Conservation (phyloP, 2,797 vertebrate genomes). For the Chrysolophus pictus region DNA sequence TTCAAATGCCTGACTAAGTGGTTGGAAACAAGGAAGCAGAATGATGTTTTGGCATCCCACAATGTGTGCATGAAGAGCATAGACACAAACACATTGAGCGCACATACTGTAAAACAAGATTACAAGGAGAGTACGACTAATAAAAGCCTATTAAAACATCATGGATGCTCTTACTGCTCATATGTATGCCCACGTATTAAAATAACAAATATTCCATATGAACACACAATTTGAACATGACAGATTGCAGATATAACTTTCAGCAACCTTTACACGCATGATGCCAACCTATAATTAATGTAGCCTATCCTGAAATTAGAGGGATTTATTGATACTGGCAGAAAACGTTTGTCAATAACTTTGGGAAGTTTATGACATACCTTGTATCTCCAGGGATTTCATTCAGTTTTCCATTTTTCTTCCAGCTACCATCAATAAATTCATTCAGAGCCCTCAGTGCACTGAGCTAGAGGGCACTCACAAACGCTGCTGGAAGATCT, state of each 20-base stretch:
- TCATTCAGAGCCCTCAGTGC: conserved; percentile 71
- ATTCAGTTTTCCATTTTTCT: conserved; percentile 12
- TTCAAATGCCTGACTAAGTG: conserved; percentile 55
- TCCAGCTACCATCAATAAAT: conserved; percentile 73
- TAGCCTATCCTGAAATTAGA: conserved; percentile 66
- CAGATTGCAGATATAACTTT: conserved; percentile 65
- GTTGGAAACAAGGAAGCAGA: conserved; percentile 66
- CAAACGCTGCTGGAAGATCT: conserved; percentile 65
- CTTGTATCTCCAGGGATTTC: conserved; percentile 67
- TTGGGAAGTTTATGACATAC: conserved; percentile 70
- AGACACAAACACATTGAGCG: conserved; percentile 63
- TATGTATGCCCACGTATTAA: not conserved
- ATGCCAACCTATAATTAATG: conserved; percentile 73
- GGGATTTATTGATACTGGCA: conserved; percentile 76
- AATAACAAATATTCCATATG: conserved; percentile 47
- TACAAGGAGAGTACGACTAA: conserved; percentile 61
- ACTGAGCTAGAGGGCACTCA: conserved; percentile 40
- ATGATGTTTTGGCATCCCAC: conserved; percentile 64
- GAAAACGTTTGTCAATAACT: conserved; percentile 76
- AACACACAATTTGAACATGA: conserved; percentile 16
- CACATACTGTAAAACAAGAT: conserved; percentile 66
- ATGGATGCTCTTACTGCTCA: not conserved
- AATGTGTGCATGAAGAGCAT: conserved; percentile 47
- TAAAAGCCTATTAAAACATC: conserved; percentile 63
- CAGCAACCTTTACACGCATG: conserved; percentile 68